Evolutionary conservation across 2,888 invertebrate genomes (phyloP), one percentile per base, ranked within the genome.

Genomic region (Zygothrica quintamaculata): DNA sequence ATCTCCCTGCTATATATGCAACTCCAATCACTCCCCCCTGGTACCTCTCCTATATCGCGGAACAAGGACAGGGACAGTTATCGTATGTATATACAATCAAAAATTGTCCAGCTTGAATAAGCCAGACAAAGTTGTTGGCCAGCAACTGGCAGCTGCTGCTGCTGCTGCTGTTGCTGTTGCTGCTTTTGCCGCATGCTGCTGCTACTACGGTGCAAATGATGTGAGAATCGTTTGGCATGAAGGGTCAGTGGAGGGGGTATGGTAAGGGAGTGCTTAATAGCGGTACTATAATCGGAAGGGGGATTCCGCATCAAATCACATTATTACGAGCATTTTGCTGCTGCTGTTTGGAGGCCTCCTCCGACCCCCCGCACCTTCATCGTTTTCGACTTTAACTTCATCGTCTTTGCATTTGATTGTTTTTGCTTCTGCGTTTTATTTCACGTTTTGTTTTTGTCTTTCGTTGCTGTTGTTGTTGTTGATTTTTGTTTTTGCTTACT

Each of bases 71-170:
- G 61, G 58, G 43, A 74, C 77, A 80, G 72, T 74, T 77, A 77
- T 72, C 77, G 59, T 68, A 39, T 64, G 15, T 15, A 39, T 57
- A 43, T 25, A 11, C 5, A 50, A 48, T 59, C 66, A 16, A 13
- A 60, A 53, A 15, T 65, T 46, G 72, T 53, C 50, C 67, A 47
- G 42, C 61, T 70, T 48, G 51, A 57, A 61, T n/a, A n/a, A 22
- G 66, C 57, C 82, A 72, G 75, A 80, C 84, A 80, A 80, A 70
- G 84, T 84, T 80, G 80, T 73, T 71, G 64, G 52, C 64, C 77
- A 80, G 74, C 67, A 71, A n/a, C n/a, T n/a, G n/a, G n/a, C n/a
- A n/a, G 77, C 78, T 64, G 65, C 48, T 56, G 53, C 39, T 37
- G 33, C 26, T 53, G 51, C 37, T 59, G 56, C 13, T 36, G 31